Evolutionary conservation across 2,888 invertebrate species (phyloP).

Genomic region (Pimpla rufipes): DNA sequence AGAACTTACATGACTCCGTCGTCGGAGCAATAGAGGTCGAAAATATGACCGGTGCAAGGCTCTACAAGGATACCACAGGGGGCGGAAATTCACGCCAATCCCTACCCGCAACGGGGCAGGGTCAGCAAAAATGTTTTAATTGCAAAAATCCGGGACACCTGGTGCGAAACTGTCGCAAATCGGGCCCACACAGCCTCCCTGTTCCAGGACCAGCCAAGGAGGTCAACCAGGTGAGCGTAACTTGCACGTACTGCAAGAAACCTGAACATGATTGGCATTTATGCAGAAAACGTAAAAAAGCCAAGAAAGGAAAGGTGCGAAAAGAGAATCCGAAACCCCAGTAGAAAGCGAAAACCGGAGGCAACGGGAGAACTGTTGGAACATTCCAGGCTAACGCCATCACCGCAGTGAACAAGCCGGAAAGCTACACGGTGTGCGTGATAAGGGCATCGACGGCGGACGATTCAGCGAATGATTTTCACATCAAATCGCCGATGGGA

Average conservation of each 20-base stretch:
- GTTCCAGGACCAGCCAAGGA: background rate
- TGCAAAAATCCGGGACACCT: background rate
- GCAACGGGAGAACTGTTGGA: too few relatives aligned
- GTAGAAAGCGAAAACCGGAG: background rate
- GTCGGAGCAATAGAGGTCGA: too few relatives aligned
- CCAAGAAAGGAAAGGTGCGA: background rate
- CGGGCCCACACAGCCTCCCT: background rate
- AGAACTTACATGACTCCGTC: too few relatives aligned
- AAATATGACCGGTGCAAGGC: too few relatives aligned
- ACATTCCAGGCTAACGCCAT: too few relatives aligned
- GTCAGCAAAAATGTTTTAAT: background rate
- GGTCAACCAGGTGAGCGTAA: background rate
- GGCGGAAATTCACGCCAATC: too few relatives aligned
- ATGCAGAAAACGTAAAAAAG: background rate
- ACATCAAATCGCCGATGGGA: background rate
- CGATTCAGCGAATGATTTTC: background rate
- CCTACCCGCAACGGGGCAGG: too few relatives aligned
- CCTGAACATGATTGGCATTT: background rate
- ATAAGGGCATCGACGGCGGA: background rate
- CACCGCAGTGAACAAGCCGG: too few relatives aligned
- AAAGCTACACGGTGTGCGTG: background rate
- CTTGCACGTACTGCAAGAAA: too few relatives aligned
- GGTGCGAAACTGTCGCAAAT: background rate
- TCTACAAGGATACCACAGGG: too few relatives aligned
- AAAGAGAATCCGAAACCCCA: too few relatives aligned